Percentiles rank a stretch among this genome's conserved stretches.
Evolutionary conservation across 2,113 vertebrate species (phyloP).

Genomic region (Seriola aureovittata): DNA sequence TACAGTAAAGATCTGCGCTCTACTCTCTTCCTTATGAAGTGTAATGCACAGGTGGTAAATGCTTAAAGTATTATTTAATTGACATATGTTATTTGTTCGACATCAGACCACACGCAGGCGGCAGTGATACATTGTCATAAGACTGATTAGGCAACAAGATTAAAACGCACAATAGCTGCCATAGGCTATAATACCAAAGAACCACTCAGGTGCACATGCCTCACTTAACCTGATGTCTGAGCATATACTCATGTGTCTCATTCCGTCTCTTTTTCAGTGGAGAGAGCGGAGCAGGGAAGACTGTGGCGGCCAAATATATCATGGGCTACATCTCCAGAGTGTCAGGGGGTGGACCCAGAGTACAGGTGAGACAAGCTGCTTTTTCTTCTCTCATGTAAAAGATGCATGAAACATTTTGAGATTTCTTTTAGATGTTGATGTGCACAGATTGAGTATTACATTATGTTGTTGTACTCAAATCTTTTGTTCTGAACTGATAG

Average conservation of each 20-base stretch:
- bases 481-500: neutral
- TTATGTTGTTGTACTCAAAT: neutral
- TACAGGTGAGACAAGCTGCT: slow-evolving; percentile 88
- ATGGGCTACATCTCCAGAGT: slow-evolving; percentile 97
- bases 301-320: slow-evolving; percentile 97
- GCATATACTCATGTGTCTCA: slow-evolving; percentile 5
- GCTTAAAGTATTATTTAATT: neutral
- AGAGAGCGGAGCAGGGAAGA: slow-evolving; percentile 97
- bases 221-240: neutral
- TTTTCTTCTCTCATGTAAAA: slow-evolving; percentile 7
- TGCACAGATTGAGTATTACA: neutral
- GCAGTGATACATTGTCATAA: neutral
- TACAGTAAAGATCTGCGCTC: neutral
- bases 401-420: neutral
- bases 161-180: neutral
- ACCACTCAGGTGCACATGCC: neutral
- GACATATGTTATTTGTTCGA: neutral
- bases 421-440: slow-evolving; percentile 1
- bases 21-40: neutral
- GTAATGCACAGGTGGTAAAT: neutral
- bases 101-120: slow-evolving; percentile 5
- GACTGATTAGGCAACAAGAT: neutral
- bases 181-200: slow-evolving; percentile 11
- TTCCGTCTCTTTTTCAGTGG: slow-evolving; percentile 84
- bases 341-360: slow-evolving; percentile 94